phyloP scores from a whole-genome alignment of 2,797 vertebrate species.

The Somateria mollissima region DNA sequence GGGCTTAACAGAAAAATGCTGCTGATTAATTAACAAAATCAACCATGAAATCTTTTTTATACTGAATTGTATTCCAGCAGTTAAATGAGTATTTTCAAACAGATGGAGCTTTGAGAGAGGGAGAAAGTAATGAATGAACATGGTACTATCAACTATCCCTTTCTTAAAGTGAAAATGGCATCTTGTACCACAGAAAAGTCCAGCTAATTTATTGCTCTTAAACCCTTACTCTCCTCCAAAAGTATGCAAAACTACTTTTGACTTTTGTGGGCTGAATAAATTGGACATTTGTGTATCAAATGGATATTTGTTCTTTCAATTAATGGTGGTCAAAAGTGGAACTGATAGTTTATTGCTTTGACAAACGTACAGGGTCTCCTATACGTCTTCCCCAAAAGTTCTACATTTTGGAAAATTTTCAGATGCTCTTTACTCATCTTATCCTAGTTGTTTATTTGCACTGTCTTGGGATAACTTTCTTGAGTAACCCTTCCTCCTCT shows the following conservation, averaged over 20 bases:
- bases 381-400: neutral
- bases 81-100: neutral
- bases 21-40: neutral
- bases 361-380: neutral
- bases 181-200: neutral
- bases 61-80: neutral
- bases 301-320: neutral
- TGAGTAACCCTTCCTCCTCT: neutral
- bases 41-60: neutral
- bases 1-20: neutral
- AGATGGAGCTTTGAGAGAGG: neutral
- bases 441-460: neutral
- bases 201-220: neutral
- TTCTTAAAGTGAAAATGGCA: neutral
- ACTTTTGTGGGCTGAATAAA: neutral
- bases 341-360: neutral
- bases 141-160: neutral
- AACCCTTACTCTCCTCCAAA: neutral
- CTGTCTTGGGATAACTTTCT: neutral
- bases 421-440: neutral
- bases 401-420: neutral
- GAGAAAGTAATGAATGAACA: rapidly evolving
- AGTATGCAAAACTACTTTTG: neutral
- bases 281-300: neutral
- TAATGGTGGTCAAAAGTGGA: neutral